phyloP scores from a whole-genome alignment of 2,797 vertebrate species.

The Platyrinchus mystaceus region DNA sequence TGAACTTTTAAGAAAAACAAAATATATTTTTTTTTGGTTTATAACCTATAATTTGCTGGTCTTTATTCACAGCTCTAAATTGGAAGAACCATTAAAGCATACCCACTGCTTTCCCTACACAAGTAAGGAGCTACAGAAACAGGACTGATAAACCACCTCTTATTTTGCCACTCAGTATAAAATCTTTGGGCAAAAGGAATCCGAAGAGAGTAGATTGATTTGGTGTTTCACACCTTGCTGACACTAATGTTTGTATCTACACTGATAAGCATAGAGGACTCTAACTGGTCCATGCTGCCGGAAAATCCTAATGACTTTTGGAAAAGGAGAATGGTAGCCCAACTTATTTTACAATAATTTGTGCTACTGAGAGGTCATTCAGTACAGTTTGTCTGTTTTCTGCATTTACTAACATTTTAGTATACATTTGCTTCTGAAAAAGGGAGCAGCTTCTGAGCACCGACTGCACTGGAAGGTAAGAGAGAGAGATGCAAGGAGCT shows the following conservation, averaged over 20 bases:
- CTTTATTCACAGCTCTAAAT: background rate
- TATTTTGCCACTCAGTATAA: background rate
- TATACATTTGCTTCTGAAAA: background rate
- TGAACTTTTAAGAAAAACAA: slow-evolving; percentile 4
- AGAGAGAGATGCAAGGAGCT: background rate
- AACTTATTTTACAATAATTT: background rate
- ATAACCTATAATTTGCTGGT: background rate
- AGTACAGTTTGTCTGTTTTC: background rate
- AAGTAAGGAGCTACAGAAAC: background rate
- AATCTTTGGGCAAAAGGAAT: background rate
- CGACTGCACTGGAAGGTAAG: background rate
- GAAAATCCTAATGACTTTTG: background rate
- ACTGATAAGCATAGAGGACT: background rate
- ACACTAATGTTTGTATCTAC: background rate
- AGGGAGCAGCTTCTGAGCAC: background rate
- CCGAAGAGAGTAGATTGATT: background rate
- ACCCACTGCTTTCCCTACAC: background rate
- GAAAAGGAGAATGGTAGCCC: background rate
- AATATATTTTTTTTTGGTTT: background rate
- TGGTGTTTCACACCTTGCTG: background rate
- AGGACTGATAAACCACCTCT: background rate
- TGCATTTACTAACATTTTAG: background rate
- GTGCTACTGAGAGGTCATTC: background rate
- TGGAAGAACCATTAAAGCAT: background rate
- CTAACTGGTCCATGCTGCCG: background rate